A percentile compares a stretch with the other conserved stretches of the same genome.
Conservation (phyloP, 2,888 invertebrate species). For the Pachliopta kotzebuea region DNA sequence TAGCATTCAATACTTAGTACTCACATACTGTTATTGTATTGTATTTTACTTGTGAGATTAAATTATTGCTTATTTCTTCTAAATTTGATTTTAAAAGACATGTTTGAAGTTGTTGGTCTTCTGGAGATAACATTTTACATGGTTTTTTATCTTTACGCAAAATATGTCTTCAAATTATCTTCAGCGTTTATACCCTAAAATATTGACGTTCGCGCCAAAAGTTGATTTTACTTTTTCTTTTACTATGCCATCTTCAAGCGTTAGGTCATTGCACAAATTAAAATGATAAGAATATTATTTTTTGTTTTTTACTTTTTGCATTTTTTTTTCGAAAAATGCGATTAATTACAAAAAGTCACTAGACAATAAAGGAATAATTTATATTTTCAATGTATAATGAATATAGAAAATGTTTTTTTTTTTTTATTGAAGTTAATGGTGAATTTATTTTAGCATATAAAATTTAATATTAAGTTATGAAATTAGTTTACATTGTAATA, state of each 20-base stretch:
- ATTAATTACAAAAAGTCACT: too few species aligned
- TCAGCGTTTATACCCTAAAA: too few species aligned
- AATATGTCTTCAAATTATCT: not conserved
- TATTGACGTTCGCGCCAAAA: not conserved
- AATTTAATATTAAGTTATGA: too few species aligned
- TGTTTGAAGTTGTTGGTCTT: constrained; percentile 64
- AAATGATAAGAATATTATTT: not conserved
- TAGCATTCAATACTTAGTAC: not conserved
- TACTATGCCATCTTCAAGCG: not conserved
- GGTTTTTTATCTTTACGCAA: not conserved
- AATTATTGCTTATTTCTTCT: constrained; percentile 58
- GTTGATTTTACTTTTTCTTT: not conserved
- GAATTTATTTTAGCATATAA: too few species aligned
- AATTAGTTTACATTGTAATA: too few species aligned
- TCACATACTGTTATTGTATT: too few species aligned
- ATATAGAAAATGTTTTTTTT: too few species aligned
- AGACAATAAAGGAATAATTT: too few species aligned
- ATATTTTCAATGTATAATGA: too few species aligned
- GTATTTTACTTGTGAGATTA: constrained; percentile 52
- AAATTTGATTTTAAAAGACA: constrained; percentile 62
- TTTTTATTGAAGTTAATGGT: too few species aligned
- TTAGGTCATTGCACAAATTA: not conserved
- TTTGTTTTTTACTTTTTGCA: too few species aligned
- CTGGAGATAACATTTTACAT: constrained; percentile 56
- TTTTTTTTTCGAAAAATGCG: too few species aligned